A percentile compares a stretch with the other conserved stretches of the same genome.
Evolutionary conservation across 2,888 invertebrate species (phyloP).

Genomic region (Polyploca ridens): DNA sequence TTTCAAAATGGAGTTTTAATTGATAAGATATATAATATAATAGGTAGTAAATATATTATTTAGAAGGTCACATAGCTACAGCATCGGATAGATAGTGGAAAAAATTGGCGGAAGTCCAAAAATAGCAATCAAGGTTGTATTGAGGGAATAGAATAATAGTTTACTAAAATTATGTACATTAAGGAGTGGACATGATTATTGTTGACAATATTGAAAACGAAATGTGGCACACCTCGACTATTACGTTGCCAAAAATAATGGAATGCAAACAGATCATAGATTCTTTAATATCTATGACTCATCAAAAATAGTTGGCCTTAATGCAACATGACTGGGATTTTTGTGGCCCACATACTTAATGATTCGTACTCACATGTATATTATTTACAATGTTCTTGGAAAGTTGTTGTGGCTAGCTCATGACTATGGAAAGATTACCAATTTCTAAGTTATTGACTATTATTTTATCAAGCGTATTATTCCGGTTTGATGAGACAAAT

Average conservation of each 20-base stretch:
- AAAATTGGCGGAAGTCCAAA: background rate
- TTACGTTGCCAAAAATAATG: slow-evolving; percentile 2
- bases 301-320: slow-evolving; percentile 42
- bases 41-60: background rate
- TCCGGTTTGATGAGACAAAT: background rate
- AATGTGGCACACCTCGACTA: slow-evolving; percentile 1
- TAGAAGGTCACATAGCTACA: background rate
- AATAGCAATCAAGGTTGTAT: background rate
- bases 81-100: background rate
- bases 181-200: background rate
- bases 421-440: background rate
- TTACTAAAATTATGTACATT: background rate
- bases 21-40: background rate
- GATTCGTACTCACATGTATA: slow-evolving; percentile 22
- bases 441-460: background rate
- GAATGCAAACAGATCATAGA: slow-evolving; percentile 9
- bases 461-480: background rate
- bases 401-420: background rate
- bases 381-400: slow-evolving; percentile 4
- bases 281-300: slow-evolving; percentile 33
- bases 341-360: slow-evolving; percentile 46
- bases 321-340: slow-evolving; percentile 48
- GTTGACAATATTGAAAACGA: background rate
- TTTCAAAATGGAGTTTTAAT: background rate
- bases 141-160: background rate